These are phyloP conservation scores for Gobius niger DNA, from an alignment of 2,113 vertebrate genomes.

Conservation along the genomic window DNA sequence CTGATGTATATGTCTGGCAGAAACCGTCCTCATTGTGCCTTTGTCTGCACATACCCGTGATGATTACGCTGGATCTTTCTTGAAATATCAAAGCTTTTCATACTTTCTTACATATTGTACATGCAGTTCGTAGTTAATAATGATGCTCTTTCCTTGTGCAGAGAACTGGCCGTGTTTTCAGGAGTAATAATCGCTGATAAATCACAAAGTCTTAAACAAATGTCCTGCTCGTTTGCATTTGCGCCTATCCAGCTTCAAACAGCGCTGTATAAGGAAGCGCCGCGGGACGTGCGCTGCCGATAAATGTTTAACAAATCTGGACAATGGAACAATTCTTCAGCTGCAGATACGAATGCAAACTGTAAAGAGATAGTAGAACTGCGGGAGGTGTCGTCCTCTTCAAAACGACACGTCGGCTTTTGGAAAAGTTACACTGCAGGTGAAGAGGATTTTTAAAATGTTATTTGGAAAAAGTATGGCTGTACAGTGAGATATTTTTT, in stretches of 20 bases:
- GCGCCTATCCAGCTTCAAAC: constrained; percentile 59
- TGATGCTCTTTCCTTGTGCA: constrained; percentile 35
- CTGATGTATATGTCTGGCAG: too few species aligned
- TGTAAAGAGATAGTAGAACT: background rate
- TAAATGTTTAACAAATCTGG: constrained; percentile 71
- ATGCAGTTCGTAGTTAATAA: background rate
- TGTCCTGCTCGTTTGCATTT: constrained; percentile 70
- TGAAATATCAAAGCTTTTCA: too few species aligned
- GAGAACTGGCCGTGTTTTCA: constrained; percentile 43
- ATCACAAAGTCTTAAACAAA: constrained; percentile 73
- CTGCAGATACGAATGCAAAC: constrained; percentile 1
- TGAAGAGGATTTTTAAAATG: too few species aligned
- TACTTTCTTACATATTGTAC: too few species aligned
- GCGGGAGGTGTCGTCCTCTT: too few species aligned
- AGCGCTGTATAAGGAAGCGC: constrained; percentile 49
- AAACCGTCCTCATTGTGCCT: too few species aligned
- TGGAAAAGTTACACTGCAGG: too few species aligned
- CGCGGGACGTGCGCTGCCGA: constrained; percentile 18
- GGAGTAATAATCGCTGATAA: constrained; percentile 67
- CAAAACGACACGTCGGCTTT: too few species aligned
- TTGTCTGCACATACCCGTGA: too few species aligned
- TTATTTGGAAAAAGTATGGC: too few species aligned
- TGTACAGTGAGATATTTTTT: too few species aligned
- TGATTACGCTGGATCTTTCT: too few species aligned
- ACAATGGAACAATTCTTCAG: constrained; percentile 59